Evolutionary conservation across 2,113 vertebrate genomes (phyloP).

Genomic region (Athene cunicularia): DNA sequence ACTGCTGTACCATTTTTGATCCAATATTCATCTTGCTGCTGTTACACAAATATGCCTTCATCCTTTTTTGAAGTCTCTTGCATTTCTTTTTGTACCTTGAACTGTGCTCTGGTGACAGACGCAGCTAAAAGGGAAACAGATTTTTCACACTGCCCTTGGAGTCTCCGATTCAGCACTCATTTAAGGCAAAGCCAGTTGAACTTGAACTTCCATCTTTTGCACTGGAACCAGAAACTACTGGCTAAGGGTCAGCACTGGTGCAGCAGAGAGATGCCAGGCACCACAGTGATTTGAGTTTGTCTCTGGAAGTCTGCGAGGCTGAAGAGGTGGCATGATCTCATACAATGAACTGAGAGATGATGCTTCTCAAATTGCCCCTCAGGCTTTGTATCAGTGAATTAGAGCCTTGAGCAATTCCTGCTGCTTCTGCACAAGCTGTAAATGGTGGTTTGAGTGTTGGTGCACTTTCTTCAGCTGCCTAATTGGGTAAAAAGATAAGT

Average conservation of each 20-base stretch:
- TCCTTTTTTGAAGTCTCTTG: background rate
- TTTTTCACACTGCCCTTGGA: background rate
- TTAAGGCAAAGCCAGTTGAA: background rate
- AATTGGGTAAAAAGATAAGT: background rate
- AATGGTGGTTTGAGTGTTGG: background rate
- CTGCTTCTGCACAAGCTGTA: background rate
- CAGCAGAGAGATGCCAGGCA: background rate
- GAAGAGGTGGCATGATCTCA: background rate
- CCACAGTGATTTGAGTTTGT: background rate
- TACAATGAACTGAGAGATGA: background rate
- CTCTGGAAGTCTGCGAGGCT: background rate
- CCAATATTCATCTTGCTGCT: background rate
- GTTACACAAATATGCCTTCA: fast-evolving
- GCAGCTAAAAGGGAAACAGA: background rate
- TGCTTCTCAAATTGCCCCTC: background rate
- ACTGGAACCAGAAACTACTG: background rate
- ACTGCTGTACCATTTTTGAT: background rate
- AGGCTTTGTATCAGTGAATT: background rate
- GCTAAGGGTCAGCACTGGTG: background rate
- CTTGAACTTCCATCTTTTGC: background rate
- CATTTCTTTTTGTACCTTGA: background rate
- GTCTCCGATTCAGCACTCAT: background rate
- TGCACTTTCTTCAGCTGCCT: background rate
- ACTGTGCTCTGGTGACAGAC: background rate
- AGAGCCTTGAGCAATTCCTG: background rate